Conservation (phyloP, 1,140 invertebrate species). For the Aphelenchoides besseyi region DNA sequence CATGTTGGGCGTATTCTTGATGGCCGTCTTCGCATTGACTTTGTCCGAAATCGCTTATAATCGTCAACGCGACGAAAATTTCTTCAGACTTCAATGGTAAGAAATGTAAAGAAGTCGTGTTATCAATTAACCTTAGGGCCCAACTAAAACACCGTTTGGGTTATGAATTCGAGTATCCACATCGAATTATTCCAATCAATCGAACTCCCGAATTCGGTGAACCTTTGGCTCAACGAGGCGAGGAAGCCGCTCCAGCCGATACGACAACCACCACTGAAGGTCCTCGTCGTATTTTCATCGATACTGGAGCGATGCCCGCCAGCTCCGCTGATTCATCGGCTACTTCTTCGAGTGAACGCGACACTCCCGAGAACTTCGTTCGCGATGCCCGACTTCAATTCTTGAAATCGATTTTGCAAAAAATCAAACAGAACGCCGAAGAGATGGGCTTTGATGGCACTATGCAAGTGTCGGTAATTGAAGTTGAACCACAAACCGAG, state of each 20-base stretch:
- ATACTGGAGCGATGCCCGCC: neutral
- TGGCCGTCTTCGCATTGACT: slow-evolving; percentile 53
- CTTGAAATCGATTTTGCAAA: slow-evolving; percentile 46
- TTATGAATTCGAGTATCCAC: slow-evolving; percentile 29
- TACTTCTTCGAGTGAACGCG: neutral
- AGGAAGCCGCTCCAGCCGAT: neutral
- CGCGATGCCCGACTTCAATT: slow-evolving; percentile 53
- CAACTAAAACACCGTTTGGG: slow-evolving; percentile 51
- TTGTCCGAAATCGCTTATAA: slow-evolving; percentile 61
- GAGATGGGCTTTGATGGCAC: slow-evolving; percentile 60
- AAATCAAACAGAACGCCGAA: slow-evolving; percentile 58
- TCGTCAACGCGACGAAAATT: slow-evolving; percentile 58
- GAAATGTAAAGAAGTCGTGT: neutral
- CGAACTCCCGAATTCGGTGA: neutral
- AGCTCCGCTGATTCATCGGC: slow-evolving; percentile 13
- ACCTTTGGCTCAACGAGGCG: neutral
- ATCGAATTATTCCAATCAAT: slow-evolving; percentile 18
- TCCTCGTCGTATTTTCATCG: neutral
- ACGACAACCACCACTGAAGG: slow-evolving; percentile 10
- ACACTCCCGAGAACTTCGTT: neutral
- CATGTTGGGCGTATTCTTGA: slow-evolving; percentile 53
- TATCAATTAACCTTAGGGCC: slow-evolving; percentile 36
- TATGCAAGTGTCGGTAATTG: slow-evolving; percentile 59
- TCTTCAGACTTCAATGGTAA: slow-evolving; percentile 57
- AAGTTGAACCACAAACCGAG: slow-evolving; percentile 43